These are phyloP conservation scores for Gisinianus flammeolus DNA, from an alignment of 2,888 invertebrate species.

Conservation along the genomic window DNA sequence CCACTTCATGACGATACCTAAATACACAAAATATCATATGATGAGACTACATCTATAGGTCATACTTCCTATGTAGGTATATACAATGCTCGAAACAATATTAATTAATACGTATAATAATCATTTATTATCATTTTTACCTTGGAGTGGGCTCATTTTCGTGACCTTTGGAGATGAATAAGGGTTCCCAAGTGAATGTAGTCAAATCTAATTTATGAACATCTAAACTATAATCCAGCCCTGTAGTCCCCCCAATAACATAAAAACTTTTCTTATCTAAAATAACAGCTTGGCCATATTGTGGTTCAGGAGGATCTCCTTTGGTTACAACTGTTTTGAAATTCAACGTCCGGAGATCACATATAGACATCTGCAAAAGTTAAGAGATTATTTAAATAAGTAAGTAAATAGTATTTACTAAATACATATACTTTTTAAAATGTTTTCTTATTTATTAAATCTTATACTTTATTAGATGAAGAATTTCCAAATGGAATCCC, in stretches of 20 bases:
- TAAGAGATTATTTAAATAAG: slow-evolving; percentile 73
- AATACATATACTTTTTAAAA: no score
- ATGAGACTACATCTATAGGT: no score
- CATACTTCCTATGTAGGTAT: no score
- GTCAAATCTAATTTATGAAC: slow-evolving; percentile 81
- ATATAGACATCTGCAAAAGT: slow-evolving; percentile 73
- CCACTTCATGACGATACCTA: slow-evolving; percentile 91
- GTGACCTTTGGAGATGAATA: slow-evolving; percentile 74
- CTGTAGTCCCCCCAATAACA: slow-evolving; percentile 90
- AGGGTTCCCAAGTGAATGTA: slow-evolving; percentile 75
- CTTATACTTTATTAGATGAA: slow-evolving; percentile 73
- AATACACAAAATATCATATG: no score
- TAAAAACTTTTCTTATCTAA: slow-evolving; percentile 70
- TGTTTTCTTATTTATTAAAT: neutral
- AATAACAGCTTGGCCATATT: slow-evolving; percentile 76
- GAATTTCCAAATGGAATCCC: slow-evolving; percentile 86
- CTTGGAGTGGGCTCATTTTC: slow-evolving; percentile 51
- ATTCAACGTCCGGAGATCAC: slow-evolving; percentile 68
- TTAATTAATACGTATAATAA: neutral
- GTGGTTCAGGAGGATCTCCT: slow-evolving; percentile 75
- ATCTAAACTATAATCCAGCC: slow-evolving; percentile 86
- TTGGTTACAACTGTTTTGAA: slow-evolving; percentile 70
- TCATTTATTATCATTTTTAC: slow-evolving; percentile 28
- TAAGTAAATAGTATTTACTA: neutral
- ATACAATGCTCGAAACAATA: neutral